Evolutionary conservation across 2,888 invertebrate genomes (phyloP), one percentile per base, ranked within the genome.

Genomic region (Agrochola litura): DNA sequence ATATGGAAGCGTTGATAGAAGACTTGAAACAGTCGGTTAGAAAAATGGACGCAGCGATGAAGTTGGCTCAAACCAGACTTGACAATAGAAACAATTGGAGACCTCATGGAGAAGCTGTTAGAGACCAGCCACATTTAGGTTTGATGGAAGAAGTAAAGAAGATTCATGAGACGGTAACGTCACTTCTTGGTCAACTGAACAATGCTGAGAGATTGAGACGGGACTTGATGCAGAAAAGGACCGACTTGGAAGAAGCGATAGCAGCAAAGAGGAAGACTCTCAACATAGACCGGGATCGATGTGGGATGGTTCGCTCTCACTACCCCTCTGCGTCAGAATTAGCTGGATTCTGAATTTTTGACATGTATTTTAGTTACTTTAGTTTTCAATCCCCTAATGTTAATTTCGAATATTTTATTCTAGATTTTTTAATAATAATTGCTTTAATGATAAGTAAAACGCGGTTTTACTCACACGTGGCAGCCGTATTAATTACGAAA

Each of bases 11-110:
- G 60, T 96, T 98, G 72, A 98, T 99, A 78, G 97, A 97, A 8
- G 97, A 97, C 85, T 94, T 99, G 56, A 97, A 98, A 86, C 95
- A 96, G 63, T 97, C 98, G 0, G 97, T 99, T 16, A 97, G 97
- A 77, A 97, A 98, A 90, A 97, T 99, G 95, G 98, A 99, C 92
- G 97, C 97, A 25, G 98, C 98, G 5, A 98, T 99, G 97, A 99
- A 99, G 93, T 97, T 98, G 65, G 98, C 98, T 0, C 99, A 99
- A 93, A 99, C 99, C 0, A 97, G 99, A 80, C 97, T 99, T 78
- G 98, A 98, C 90, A 98, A 98, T 92, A 97, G 99, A 82, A 97
- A 97, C 66, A 96, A 95, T 80, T 97, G 97, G 92, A 97, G 99
- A 61, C 98, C 98, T 5, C 98, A 98, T 79, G 98, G 98, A 3